phyloP scores from a whole-genome alignment of 2,888 invertebrate species.

The Caenorhabditis japonica region DNA sequence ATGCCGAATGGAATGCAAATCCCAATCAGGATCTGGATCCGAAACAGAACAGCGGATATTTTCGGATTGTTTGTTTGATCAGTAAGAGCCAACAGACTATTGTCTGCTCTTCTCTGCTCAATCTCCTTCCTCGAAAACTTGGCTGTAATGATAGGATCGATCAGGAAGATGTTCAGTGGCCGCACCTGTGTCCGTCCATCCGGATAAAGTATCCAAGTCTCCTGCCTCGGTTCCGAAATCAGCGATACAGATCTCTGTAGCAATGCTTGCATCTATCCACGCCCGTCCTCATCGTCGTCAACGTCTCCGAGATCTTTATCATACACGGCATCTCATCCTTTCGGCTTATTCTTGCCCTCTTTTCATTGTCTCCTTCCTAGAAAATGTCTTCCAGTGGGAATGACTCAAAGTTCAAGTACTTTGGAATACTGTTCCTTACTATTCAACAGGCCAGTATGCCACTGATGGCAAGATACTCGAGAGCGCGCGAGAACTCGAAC shows the following conservation, averaged over 20 bases:
- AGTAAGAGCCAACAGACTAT: conserved; percentile 16
- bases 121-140: too few relatives aligned
- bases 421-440: conserved; percentile 69
- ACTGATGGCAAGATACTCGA: conserved; percentile 72
- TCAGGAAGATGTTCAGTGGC: too few relatives aligned
- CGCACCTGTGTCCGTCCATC: neutral
- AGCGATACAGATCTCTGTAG: neutral
- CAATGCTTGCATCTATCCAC: neutral
- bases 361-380: neutral
- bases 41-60: neutral
- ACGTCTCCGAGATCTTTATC: conserved; percentile 1
- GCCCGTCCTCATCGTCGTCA: too few relatives aligned
- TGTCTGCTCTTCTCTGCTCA: too few relatives aligned
- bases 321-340: neutral
- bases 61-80: neutral
- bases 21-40: conserved; percentile 26
- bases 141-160: too few relatives aligned
- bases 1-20: conserved; percentile 10
- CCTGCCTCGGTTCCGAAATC: neutral
- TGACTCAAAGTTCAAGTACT: conserved; percentile 67
- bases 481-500: conserved; percentile 65
- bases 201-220: neutral
- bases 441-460: conserved; percentile 76
- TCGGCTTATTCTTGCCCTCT: neutral
- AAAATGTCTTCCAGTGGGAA: conserved; percentile 29